phyloP scores from a whole-genome alignment of 2,113 vertebrate species.

The Noctilio leporinus region DNA sequence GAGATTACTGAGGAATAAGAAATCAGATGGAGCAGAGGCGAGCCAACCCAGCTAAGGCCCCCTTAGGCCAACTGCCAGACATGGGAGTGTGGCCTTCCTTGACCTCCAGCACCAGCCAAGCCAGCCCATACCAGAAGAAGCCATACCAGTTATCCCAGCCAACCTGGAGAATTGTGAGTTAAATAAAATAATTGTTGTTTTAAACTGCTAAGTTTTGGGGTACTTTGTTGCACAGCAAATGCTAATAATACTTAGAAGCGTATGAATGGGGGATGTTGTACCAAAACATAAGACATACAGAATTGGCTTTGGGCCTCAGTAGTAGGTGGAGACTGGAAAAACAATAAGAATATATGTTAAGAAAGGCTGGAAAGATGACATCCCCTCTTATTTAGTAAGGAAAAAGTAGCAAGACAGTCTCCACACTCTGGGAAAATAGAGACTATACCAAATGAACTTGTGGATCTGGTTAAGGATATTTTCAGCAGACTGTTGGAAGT shows the following conservation, averaged over 20 bases:
- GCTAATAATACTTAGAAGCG: conserved; percentile 7
- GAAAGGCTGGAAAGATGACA: neutral
- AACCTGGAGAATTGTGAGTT: neutral
- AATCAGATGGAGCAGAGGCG: neutral
- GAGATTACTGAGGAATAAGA: neutral
- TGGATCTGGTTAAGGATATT: conserved; percentile 6
- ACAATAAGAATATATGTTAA: neutral
- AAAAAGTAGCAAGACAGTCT: neutral
- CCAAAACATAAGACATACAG: neutral
- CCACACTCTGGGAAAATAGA: neutral
- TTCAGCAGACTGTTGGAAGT: neutral
- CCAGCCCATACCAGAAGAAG: neutral
- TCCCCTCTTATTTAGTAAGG: neutral
- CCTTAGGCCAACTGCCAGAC: neutral
- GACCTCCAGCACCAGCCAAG: neutral
- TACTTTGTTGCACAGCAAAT: conserved; percentile 10
- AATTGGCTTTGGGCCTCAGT: neutral
- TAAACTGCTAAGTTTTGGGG: neutral
- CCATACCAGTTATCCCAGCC: neutral
- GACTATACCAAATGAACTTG: conserved; percentile 11
- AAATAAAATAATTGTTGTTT: conserved; percentile 25
- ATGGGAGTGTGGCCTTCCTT: neutral
- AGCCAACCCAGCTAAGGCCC: neutral
- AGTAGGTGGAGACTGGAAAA: neutral
- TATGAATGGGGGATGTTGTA: neutral